Evolutionary conservation across 30 jellyfish, hydroid and myxozoan species (phyloP).

Genomic region (Aurelia sp.): DNA sequence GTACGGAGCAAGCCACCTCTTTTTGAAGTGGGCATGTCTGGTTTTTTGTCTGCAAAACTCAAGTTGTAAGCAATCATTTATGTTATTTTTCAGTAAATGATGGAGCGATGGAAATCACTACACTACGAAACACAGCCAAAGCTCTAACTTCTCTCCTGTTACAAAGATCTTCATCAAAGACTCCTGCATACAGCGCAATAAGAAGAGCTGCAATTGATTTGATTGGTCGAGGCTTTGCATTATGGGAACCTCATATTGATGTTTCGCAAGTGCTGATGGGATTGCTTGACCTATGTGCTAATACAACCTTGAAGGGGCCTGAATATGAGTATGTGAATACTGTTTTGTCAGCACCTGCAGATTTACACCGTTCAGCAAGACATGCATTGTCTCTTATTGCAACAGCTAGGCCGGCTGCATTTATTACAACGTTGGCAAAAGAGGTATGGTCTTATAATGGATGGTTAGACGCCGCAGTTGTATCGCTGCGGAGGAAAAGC

Average conservation of each 20-base stretch:
- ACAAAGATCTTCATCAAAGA: constrained; percentile 78
- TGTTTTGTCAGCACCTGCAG: constrained; percentile 89
- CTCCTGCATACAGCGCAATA: constrained; percentile 93
- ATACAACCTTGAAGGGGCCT: constrained; percentile 45
- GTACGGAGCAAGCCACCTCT: no score
- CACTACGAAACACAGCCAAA: constrained; percentile 90
- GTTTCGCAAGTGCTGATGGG: constrained; percentile 93
- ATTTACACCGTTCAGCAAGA: constrained; percentile 91
- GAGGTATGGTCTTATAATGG: constrained; percentile 62
- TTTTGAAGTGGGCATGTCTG: not conserved
- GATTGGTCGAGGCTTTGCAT: constrained; percentile 97
- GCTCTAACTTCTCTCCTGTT: constrained; percentile 91
- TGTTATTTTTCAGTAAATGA: constrained; percentile 44
- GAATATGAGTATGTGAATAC: constrained; percentile 66
- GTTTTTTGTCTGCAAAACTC: not conserved
- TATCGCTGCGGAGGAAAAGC: no score
- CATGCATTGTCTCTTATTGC: constrained; percentile 90
- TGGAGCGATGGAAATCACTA: constrained; percentile 81
- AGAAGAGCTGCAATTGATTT: constrained; percentile 94
- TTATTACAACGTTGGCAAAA: constrained; percentile 92
- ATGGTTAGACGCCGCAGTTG: no score
- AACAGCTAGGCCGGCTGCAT: constrained; percentile 96
- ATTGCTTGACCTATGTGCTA: constrained; percentile 89
- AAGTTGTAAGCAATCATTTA: not conserved
- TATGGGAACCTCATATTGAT: constrained; percentile 97